Conservation (phyloP, 2,888 invertebrate genomes). For the Caenorhabditis parvicauda region DNA sequence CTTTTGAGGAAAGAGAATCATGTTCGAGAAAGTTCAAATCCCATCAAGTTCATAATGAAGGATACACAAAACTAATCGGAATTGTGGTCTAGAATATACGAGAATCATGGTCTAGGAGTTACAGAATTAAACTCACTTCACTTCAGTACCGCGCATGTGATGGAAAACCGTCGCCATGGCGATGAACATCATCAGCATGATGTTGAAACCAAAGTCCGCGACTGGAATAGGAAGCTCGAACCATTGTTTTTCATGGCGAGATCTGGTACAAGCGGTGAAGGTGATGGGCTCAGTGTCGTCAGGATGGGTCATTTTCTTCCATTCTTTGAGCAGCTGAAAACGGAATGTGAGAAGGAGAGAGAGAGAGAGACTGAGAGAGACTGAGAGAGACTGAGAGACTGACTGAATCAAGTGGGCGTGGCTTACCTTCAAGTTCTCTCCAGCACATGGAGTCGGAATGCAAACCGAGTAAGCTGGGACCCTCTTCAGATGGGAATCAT, state of each 20-base stretch:
- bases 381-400: background rate
- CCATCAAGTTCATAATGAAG: constrained; percentile 1
- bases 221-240: constrained; percentile 54
- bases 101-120: background rate
- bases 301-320: constrained; percentile 43
- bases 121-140: constrained; percentile 38
- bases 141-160: constrained; percentile 46
- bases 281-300: constrained; percentile 40
- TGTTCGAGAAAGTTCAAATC: constrained; percentile 2
- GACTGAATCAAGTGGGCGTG: background rate
- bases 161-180: constrained; percentile 59
- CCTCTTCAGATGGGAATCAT: constrained; percentile 35
- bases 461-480: constrained; percentile 53
- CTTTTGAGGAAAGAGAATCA: background rate
- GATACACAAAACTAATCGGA: background rate
- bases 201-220: constrained; percentile 56
- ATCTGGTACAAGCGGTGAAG: constrained; percentile 56
- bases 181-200: constrained; percentile 47
- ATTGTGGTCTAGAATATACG: background rate
- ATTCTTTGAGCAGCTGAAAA: constrained; percentile 50
- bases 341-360: background rate
- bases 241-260: constrained; percentile 57
- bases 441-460: constrained; percentile 56
- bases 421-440: constrained; percentile 38
- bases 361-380: constrained; percentile 1